These are phyloP conservation scores for Atta cephalotes DNA, from an alignment of 1,140 invertebrate genomes.

Conservation along the genomic window DNA sequence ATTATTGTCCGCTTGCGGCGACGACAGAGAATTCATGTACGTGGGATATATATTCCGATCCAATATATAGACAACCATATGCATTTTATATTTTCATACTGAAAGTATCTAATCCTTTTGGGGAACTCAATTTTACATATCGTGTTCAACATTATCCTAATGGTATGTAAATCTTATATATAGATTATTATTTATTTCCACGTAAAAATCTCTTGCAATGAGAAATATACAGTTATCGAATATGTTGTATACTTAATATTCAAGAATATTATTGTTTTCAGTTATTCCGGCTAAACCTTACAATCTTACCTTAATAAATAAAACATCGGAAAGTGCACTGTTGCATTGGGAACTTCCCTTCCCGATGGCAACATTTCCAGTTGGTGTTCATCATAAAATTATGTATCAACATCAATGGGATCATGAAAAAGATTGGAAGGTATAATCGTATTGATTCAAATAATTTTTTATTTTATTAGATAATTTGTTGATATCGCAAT, in stretches of 20 bases:
- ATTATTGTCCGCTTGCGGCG: conserved; percentile 77
- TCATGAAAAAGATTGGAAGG: conserved; percentile 87
- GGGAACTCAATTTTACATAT: conserved; percentile 83
- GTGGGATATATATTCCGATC: conserved; percentile 87
- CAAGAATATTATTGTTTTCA: conserved; percentile 74
- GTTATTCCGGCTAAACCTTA: conserved; percentile 88
- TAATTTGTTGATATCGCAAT: neutral
- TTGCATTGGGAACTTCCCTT: conserved; percentile 88
- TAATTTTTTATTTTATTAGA: neutral
- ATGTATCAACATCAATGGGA: conserved; percentile 88
- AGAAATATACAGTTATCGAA: neutral
- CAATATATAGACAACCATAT: conserved; percentile 88
- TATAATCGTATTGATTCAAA: conserved; percentile 71
- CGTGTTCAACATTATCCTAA: conserved; percentile 88
- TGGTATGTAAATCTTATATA: conserved; percentile 79
- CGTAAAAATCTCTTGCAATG: neutral
- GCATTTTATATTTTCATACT: conserved; percentile 87
- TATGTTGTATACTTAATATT: neutral
- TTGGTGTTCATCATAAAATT: conserved; percentile 88
- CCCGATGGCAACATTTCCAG: conserved; percentile 87
- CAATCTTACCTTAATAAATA: conserved; percentile 86
- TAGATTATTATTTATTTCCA: neutral
- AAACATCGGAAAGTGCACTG: conserved; percentile 87
- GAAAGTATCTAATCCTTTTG: conserved; percentile 87
- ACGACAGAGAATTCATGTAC: conserved; percentile 81